Conservation (phyloP, 2,797 vertebrate genomes). For the Crocidura indochinensis region DNA sequence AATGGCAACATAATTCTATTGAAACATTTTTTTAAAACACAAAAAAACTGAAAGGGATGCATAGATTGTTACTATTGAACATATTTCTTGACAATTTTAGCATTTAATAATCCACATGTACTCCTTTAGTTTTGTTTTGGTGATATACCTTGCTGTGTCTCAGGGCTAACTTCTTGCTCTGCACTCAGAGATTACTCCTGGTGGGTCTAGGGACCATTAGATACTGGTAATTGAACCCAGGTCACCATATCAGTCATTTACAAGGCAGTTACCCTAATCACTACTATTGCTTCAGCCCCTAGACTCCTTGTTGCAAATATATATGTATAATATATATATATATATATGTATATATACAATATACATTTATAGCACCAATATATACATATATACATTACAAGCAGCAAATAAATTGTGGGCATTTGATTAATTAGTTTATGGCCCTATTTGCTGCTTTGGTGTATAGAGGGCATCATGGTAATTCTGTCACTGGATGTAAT, state of each 20-base stretch:
- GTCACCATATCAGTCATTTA: too few relatives aligned
- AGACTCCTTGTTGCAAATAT: too few relatives aligned
- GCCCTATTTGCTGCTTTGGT: constrained; percentile 35
- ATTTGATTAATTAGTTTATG: constrained; percentile 7
- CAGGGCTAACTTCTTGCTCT: too few relatives aligned
- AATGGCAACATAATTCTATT: neutral
- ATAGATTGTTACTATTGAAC: neutral
- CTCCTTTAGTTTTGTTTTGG: neutral
- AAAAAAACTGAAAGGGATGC: neutral
- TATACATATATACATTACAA: neutral
- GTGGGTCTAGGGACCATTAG: too few relatives aligned
- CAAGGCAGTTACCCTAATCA: too few relatives aligned
- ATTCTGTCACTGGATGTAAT: constrained; percentile 59
- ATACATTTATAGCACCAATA: neutral
- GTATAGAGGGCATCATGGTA: neutral
- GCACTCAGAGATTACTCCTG: too few relatives aligned
- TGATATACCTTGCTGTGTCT: neutral
- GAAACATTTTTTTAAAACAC: neutral
- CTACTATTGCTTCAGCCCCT: too few relatives aligned
- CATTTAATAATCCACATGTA: neutral
- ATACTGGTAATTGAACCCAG: too few relatives aligned
- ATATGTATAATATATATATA: too few relatives aligned
- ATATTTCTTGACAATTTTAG: constrained; percentile 16
- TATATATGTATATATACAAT: too few relatives aligned
- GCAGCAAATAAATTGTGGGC: neutral